Evolutionary conservation across 2,888 invertebrate genomes (phyloP), one percentile per base, ranked within the genome.

Genomic region (Sericinus montela): DNA sequence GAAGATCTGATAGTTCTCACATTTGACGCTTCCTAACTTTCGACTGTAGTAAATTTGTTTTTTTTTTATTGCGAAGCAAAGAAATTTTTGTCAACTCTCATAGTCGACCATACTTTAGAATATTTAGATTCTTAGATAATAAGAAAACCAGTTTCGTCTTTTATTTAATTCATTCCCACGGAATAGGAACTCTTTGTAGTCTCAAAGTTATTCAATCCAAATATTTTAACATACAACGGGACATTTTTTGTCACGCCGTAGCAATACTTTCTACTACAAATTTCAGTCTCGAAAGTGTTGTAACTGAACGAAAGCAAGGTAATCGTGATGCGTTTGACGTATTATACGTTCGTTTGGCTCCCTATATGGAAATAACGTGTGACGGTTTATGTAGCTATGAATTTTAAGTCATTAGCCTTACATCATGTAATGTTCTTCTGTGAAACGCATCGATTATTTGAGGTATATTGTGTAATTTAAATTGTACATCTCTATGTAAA

Each of bases 181-280:
- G 30, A 36, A 36, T 36, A 41, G 36, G 16, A 25, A 43, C 37
- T 48, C 37, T 32, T 48, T 46, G 46, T 40, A 15, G 15, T 11
- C 15, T 45, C 48, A 38, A 43, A 44, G 47, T 49, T 39, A 46
- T 42, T 37, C 42, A 45, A 44, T 47, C 40, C 29, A 43, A 43
- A 47, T 34, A 52, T 53, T 43, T 46, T 25, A 46, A 44, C 48
- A 52, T 53, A 48, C 44, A 50, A 54, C 40, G 47, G 45, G 52
- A 44, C 46, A 53, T 44, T 40, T 48, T 48, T 52, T 43, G 39
- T 51, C 16, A 30, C 40, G 40, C 30, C 23, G 42, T 41, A 23
- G 30, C n/a, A 32, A 13, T 10, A 72, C 79, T 80, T 80, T 83
- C 81, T 71, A 75, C 68, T 60, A n/a, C n/a, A n/a, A 72, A 65